phyloP scores from a whole-genome alignment of 2,113 vertebrate species.

The Mesocricetus auratus region DNA sequence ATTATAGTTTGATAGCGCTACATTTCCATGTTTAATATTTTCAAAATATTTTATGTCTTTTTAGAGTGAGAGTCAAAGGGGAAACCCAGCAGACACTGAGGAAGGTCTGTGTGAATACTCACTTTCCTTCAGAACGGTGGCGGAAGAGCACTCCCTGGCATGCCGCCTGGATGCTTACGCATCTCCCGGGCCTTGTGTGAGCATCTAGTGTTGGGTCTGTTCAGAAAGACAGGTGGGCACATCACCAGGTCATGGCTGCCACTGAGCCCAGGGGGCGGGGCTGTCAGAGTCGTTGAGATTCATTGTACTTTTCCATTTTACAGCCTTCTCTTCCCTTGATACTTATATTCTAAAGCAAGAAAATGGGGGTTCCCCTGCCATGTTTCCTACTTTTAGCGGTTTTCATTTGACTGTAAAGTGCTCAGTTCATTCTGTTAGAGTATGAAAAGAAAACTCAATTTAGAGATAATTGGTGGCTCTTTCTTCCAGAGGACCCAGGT shows the following conservation, averaged over 20 bases:
- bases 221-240: background rate
- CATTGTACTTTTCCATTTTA: background rate
- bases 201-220: too few species aligned
- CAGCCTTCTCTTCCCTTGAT: background rate
- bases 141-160: background rate
- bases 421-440: background rate
- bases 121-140: background rate
- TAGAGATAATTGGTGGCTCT: background rate
- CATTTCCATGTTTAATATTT: constrained; percentile 41
- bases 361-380: background rate
- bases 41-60: background rate
- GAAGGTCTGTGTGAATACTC: background rate
- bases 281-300: too few species aligned
- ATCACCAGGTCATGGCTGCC: background rate
- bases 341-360: background rate
- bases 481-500: background rate
- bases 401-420: constrained; percentile 41
- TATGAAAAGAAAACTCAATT: constrained; percentile 27
- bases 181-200: rapidly evolving
- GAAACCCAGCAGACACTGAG: constrained; percentile 4
- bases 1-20: constrained; percentile 21
- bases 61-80: background rate
- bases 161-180: background rate
- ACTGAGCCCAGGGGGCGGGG: background rate
- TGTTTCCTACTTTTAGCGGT: background rate